These are phyloP conservation scores for Rhabditoides inermis DNA, from an alignment of 2,888 invertebrate genomes.

Conservation along the genomic window DNA sequence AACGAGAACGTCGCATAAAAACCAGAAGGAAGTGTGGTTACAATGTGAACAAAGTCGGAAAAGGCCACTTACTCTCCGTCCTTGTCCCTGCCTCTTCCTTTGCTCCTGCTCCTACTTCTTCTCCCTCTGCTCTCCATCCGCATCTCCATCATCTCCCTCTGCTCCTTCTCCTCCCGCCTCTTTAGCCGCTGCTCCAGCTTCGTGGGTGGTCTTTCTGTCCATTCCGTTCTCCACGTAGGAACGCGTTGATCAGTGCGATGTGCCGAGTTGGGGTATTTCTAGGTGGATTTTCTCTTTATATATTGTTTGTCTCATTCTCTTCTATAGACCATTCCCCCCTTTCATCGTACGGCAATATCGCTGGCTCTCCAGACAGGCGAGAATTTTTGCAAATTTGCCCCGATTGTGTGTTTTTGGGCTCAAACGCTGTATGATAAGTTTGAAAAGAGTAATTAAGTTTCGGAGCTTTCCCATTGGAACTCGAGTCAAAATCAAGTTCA, in stretches of 20 bases:
- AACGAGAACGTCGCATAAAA: too few species aligned
- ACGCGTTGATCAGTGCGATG: background rate
- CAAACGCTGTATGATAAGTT: too few species aligned
- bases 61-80: conserved; percentile 1
- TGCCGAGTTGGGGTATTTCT: background rate
- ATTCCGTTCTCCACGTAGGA: conserved; percentile 5
- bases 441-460: too few species aligned
- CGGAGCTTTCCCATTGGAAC: too few species aligned
- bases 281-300: background rate
- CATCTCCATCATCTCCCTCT: background rate
- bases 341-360: too few species aligned
- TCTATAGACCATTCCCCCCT: too few species aligned
- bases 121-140: background rate
- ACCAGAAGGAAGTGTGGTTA: too few species aligned
- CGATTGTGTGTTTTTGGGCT: too few species aligned
- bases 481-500: too few species aligned
- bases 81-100: conserved; percentile 2
- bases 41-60: too few species aligned
- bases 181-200: conserved; percentile 1
- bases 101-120: background rate
- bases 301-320: background rate
- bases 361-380: too few species aligned
- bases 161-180: background rate
- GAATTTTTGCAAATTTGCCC: too few species aligned
- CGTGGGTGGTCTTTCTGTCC: conserved; percentile 5